phyloP scores from a whole-genome alignment of 2,113 vertebrate genomes.

The Chaetodon trifascialis region DNA sequence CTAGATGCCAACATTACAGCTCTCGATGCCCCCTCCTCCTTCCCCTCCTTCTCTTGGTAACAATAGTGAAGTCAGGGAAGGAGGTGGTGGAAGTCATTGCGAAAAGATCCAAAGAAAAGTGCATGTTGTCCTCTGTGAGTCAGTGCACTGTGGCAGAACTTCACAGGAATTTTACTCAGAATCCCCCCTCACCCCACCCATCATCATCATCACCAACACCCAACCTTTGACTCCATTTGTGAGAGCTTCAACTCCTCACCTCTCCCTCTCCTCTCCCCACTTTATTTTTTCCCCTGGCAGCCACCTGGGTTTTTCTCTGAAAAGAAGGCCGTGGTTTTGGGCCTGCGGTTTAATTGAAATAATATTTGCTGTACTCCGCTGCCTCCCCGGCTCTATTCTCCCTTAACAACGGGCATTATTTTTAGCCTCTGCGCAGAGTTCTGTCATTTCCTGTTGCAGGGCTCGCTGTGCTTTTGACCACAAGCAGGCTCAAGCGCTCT shows the following conservation, averaged over 20 bases:
- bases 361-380: constrained; percentile 83
- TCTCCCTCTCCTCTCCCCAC: constrained; percentile 30
- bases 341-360: constrained; percentile 81
- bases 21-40: constrained; percentile 12
- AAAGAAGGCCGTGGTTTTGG: constrained; percentile 68
- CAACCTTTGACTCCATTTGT: constrained; percentile 51
- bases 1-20: constrained; percentile 66
- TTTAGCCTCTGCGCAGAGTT: constrained; percentile 80
- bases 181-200: constrained; percentile 26
- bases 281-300: constrained; percentile 40
- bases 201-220: constrained; percentile 35
- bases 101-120: constrained; percentile 37
- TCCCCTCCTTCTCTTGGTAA: constrained; percentile 47
- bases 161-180: constrained; percentile 52
- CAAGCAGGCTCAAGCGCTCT: constrained; percentile 51
- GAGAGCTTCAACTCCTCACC: constrained; percentile 50
- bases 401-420: constrained; percentile 84
- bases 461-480: constrained; percentile 47
- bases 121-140: constrained; percentile 44
- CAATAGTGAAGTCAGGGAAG: constrained; percentile 62
- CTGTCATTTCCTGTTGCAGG: constrained; percentile 83
- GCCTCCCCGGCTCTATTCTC: constrained; percentile 78
- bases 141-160: constrained; percentile 53
- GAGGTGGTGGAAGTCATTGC: constrained; percentile 37
- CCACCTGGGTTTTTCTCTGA: constrained; percentile 66